Evolutionary conservation across 1,140 invertebrate species (phyloP).

Genomic region (Gonioctena quinquepunctata): DNA sequence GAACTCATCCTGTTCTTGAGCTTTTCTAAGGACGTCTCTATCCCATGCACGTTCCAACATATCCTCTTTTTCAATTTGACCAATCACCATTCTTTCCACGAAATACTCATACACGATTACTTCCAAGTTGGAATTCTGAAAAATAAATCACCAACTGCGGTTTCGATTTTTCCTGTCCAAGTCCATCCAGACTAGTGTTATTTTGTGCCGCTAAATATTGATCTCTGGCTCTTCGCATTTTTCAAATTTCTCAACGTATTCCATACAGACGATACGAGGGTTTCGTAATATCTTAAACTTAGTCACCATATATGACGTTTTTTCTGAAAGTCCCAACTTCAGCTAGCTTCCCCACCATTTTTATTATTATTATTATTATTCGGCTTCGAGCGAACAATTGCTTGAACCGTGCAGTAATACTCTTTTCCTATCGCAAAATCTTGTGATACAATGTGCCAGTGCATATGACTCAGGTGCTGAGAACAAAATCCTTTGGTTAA

Average conservation of each 20-base stretch:
- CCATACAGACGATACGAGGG: not conserved
- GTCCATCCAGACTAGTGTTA: not conserved
- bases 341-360: not conserved
- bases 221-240: not conserved
- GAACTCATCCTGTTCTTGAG: not conserved
- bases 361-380: not conserved
- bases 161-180: not conserved
- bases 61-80: not conserved
- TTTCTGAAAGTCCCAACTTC: not conserved
- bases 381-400: not conserved
- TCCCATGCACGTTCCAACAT: not conserved
- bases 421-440: not conserved
- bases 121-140: not conserved
- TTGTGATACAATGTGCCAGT: not conserved
- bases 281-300: not conserved
- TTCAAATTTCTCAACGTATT: not conserved
- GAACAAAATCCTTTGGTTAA: not conserved
- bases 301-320: not conserved
- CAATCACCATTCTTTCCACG: not conserved
- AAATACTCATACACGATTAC: not conserved
- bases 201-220: not conserved
- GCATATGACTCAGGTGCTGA: not conserved
- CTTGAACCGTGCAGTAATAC: not conserved
- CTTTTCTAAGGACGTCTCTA: not conserved
- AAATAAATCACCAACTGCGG: not conserved